Conservation (phyloP, 2,113 vertebrate genomes). For the Chamaetylas fuelleborni region DNA sequence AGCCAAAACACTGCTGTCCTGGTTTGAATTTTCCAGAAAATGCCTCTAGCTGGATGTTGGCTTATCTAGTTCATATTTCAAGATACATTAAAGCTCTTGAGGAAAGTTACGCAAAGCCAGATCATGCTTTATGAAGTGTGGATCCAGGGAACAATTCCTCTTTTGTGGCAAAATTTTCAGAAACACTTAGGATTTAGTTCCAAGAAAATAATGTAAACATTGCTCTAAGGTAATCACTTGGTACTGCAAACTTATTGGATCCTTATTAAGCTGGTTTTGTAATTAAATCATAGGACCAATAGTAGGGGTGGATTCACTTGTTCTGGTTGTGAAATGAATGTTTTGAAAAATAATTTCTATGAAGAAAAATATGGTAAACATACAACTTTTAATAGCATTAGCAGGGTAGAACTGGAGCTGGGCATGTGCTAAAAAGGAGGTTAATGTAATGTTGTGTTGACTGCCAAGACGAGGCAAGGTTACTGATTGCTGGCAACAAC, state of each 20-base stretch:
- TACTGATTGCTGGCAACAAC: neutral
- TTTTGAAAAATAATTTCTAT: neutral
- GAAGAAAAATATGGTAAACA: neutral
- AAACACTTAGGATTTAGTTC: neutral
- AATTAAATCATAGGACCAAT: neutral
- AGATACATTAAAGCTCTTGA: neutral
- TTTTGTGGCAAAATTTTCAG: neutral
- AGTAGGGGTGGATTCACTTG: neutral
- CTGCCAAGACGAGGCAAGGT: neutral
- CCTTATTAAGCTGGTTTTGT: neutral
- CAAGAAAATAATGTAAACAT: rapidly evolving
- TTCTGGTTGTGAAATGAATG: neutral
- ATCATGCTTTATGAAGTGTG: neutral
- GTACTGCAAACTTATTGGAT: neutral
- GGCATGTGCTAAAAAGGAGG: neutral
- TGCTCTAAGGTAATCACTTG: neutral
- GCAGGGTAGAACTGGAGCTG: neutral
- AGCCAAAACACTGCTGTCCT: neutral
- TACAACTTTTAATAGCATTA: neutral
- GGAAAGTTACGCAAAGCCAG: neutral
- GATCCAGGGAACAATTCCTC: neutral
- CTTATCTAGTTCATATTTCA: neutral
- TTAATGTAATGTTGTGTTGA: neutral
- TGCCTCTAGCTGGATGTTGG: neutral
- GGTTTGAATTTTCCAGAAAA: neutral